Conservation (phyloP, 2,113 vertebrate species). For the Ophiodon elongatus region DNA sequence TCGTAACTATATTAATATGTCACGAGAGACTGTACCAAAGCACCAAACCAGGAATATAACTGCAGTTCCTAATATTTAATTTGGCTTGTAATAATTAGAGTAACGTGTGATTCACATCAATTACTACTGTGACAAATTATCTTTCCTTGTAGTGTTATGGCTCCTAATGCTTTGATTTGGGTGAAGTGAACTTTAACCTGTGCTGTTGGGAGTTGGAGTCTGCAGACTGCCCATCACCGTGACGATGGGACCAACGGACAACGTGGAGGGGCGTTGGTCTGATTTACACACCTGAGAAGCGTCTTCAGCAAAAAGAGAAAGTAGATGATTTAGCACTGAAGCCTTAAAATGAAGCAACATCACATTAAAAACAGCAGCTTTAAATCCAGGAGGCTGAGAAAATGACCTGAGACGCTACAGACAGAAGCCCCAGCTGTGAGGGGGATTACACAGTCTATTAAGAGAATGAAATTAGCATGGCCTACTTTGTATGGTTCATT, state of each 20-base stretch:
- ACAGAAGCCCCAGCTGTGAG: conserved; percentile 28
- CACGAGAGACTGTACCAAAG: neutral
- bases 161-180: no score
- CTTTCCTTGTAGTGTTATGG: neutral
- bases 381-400: conserved; percentile 26
- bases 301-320: conserved; percentile 81
- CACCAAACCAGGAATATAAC: neutral
- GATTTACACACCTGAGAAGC: conserved; percentile 93
- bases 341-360: conserved; percentile 13
- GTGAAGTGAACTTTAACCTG: conserved; percentile 85
- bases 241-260: conserved; percentile 93
- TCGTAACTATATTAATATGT: neutral
- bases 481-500: conserved; percentile 48
- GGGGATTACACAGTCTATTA: conserved; percentile 34
- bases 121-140: neutral
- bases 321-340: conserved; percentile 13
- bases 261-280: conserved; percentile 96
- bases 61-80: neutral
- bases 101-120: neutral
- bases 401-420: conserved; percentile 21
- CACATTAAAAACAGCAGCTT: conserved; percentile 31
- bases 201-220: conserved; percentile 98
- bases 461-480: conserved; percentile 45
- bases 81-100: neutral
- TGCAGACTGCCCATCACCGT: conserved; percentile 95